Evolutionary conservation across 1,140 invertebrate species (phyloP), one percentile per base, ranked within the genome.

Genomic region (Lepidostoma basale): DNA sequence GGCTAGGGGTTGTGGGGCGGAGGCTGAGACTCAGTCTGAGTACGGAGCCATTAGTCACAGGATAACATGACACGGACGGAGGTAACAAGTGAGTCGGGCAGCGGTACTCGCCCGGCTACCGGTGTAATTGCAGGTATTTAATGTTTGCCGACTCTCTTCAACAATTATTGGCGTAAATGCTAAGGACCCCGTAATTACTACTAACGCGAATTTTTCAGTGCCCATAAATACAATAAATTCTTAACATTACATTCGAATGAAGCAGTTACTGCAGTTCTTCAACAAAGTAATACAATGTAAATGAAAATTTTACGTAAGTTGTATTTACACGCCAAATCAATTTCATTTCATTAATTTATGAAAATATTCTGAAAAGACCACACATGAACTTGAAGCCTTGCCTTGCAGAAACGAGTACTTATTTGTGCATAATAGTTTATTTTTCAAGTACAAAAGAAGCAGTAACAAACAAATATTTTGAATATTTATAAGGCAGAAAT

Each of bases 41-140:
- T 60, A 40, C 39, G 52, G 40, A 62, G 67, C 63, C 66, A 72
- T 72, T 72, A 72, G 66, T 72, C 70, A 72, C 70, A 33, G 62
- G 49, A 23, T 62, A 68, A 72, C 70, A 72, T 72, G 70, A 72
- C 70, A 44, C 58, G 70, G 64, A 63, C 64, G 64, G 59, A 68
- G 66, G 70, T 68, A 68, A 66, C 70, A 68, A 66, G 66, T 68
- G 65, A 59, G 44, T 39, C 28, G 62, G 62, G 62, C 59, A 64
- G 64, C 25, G 59, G 49, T 60, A 63, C 58, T 40, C 36, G 39
- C 25, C n/a, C 40, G 59, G 25, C 67, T 58, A 64, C 45, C 60
- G 22, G 58, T 70, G 69, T 72, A 70, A 70, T 70, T 70, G 69
- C 69, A 60, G 58, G 45, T 63, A 67, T 70, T 69, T 64, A 56